Percentiles rank a stretch among this genome's conserved stretches.
These are phyloP conservation scores for Aporrectodea caliginosa DNA, from an alignment of 1,140 invertebrate species.

Conservation along the genomic window DNA sequence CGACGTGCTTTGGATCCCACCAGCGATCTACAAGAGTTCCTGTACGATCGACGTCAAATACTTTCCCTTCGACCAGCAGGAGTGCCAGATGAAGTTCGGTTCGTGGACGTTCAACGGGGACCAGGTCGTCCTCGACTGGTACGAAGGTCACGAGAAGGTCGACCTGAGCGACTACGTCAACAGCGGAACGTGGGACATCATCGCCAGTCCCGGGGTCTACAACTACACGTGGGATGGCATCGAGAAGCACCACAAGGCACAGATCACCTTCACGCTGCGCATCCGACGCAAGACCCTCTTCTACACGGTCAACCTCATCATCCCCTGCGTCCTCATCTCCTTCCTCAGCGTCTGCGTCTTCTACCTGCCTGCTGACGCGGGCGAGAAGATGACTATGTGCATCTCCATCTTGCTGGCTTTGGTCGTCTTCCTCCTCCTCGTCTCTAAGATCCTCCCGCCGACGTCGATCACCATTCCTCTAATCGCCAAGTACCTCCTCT, in stretches of 20 bases:
- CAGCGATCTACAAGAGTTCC: conserved; percentile 97
- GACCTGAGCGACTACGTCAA: conserved; percentile 97
- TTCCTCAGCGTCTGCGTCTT: conserved; percentile 98
- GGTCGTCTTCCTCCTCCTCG: conserved; percentile 96
- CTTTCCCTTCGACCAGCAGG: conserved; percentile 31
- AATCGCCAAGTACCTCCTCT: conserved; percentile 96
- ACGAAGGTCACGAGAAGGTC: conserved; percentile 85
- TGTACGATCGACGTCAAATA: conserved; percentile 74
- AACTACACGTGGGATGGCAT: conserved; percentile 11
- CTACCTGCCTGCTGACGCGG: conserved; percentile 79
- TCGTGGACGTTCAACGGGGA: conserved; percentile 97
- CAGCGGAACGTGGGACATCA: conserved; percentile 98
- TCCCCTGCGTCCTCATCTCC: conserved; percentile 96
- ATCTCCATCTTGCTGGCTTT: conserved; percentile 98
- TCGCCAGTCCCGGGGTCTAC: conserved; percentile 74
- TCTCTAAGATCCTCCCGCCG: conserved; percentile 97
- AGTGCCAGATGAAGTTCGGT: conserved; percentile 88
- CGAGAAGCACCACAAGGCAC: conserved; percentile 18
- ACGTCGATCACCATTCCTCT: conserved; percentile 63
- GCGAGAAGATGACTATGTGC: conserved; percentile 79
- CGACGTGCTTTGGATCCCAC: conserved; percentile 89
- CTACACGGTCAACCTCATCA: conserved; percentile 98
- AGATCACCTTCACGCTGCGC: conserved; percentile 64
- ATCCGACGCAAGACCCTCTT: conserved; percentile 96
- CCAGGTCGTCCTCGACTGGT: conserved; percentile 79